Evolutionary conservation across 2,888 invertebrate species (phyloP).

Genomic region (Drosophila cognata): DNA sequence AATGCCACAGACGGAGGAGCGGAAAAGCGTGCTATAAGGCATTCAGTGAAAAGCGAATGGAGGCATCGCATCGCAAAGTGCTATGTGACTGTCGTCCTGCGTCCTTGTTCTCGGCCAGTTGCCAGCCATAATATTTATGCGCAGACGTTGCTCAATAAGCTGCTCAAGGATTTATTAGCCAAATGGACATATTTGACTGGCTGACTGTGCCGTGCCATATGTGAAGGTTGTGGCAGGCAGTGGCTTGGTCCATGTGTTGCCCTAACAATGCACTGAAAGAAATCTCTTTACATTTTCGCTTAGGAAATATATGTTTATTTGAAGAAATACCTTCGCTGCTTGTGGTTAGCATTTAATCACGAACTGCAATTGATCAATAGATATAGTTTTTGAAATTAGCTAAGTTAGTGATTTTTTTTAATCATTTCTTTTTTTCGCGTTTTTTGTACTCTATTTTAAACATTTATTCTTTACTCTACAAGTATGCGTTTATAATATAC

Average conservation of each 20-base stretch:
- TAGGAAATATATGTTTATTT: neutral
- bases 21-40: slow-evolving; percentile 30
- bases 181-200: slow-evolving; percentile 85
- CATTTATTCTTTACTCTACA: neutral
- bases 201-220: slow-evolving; percentile 79
- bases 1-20: slow-evolving; percentile 27
- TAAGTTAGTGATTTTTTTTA: neutral
- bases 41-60: slow-evolving; percentile 61
- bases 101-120: slow-evolving; percentile 58
- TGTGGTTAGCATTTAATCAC: neutral
- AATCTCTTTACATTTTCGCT: slow-evolving; percentile 10
- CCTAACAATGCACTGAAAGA: slow-evolving; percentile 52
- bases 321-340: neutral
- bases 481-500: neutral
- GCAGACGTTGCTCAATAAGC: slow-evolving; percentile 82
- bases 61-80: slow-evolving; percentile 24
- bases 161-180: slow-evolving; percentile 85
- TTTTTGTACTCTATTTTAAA: neutral
- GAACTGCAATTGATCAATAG: neutral
- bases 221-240: slow-evolving; percentile 49
- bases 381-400: neutral
- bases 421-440: neutral
- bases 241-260: slow-evolving; percentile 35
- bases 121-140: slow-evolving; percentile 78
- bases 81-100: slow-evolving; percentile 24